A percentile compares a stretch with the other conserved stretches of the same genome.
These are phyloP conservation scores for Cyanocitta stelleri DNA, from an alignment of 2,113 vertebrate species.

Conservation along the genomic window DNA sequence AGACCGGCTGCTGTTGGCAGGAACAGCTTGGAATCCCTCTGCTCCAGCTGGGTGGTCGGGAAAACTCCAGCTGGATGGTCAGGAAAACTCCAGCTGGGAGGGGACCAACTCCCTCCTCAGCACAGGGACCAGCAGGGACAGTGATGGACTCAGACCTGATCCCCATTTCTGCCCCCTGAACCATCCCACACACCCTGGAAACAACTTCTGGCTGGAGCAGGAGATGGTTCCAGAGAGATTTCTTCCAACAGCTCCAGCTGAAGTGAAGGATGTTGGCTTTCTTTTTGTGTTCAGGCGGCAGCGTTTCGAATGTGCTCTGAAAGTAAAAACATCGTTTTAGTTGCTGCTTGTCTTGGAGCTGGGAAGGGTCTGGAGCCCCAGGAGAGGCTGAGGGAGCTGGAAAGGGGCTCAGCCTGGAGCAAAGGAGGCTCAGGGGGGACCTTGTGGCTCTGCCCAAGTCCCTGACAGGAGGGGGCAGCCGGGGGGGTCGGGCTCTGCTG, in stretches of 20 bases:
- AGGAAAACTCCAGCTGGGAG: background rate
- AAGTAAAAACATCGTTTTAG: background rate
- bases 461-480: background rate
- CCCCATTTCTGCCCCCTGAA: background rate
- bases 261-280: background rate
- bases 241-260: background rate
- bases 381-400: background rate
- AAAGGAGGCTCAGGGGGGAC: background rate
- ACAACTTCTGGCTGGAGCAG: background rate
- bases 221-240: background rate
- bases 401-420: background rate
- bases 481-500: background rate
- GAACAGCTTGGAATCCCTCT: slow-evolving; percentile 13
- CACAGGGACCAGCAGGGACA: background rate
- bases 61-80: background rate
- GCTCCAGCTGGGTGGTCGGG: background rate
- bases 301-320: background rate
- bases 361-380: background rate
- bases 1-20: background rate
- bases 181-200: rapidly evolving
- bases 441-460: background rate
- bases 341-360: background rate
- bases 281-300: background rate
- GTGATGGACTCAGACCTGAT: background rate
- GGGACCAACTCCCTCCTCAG: background rate